Conservation (phyloP, 2,113 vertebrate genomes). For the Theristicus caerulescens region DNA sequence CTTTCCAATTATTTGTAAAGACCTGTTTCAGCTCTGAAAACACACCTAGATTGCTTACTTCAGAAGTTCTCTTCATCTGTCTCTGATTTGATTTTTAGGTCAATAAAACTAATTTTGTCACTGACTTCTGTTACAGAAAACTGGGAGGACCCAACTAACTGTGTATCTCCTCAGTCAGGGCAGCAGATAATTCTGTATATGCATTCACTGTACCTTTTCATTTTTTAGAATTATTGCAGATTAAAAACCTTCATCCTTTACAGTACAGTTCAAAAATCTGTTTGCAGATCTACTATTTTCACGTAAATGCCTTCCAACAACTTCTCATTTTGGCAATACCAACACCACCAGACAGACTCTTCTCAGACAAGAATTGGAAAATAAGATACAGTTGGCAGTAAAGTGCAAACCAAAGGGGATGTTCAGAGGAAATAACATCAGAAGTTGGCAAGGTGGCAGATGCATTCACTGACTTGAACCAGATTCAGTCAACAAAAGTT, state of each 20-base stretch:
- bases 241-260: not conserved
- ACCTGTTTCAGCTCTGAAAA: not conserved
- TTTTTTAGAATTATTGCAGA: not conserved
- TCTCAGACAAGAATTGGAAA: conserved; percentile 20
- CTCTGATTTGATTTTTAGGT: not conserved
- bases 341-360: not conserved
- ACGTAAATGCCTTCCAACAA: not conserved
- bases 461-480: not conserved
- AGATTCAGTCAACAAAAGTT: conserved; percentile 15
- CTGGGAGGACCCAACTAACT: not conserved
- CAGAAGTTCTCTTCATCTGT: not conserved
- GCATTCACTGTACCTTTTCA: not conserved
- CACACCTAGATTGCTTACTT: not conserved
- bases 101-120: not conserved
- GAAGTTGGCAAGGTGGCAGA: conserved; percentile 20
- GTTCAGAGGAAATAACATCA: conserved; percentile 35
- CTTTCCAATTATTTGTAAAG: not conserved
- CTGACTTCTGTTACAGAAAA: not conserved
- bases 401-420: conserved; percentile 12
- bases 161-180: not conserved
- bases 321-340: conserved; percentile 10
- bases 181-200: not conserved
- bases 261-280: not conserved
- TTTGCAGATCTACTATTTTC: not conserved
- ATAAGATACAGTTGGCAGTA: conserved; percentile 17